Evolutionary conservation across 2,888 invertebrate species (phyloP).

Genomic region (Didymodactylos carnosus): DNA sequence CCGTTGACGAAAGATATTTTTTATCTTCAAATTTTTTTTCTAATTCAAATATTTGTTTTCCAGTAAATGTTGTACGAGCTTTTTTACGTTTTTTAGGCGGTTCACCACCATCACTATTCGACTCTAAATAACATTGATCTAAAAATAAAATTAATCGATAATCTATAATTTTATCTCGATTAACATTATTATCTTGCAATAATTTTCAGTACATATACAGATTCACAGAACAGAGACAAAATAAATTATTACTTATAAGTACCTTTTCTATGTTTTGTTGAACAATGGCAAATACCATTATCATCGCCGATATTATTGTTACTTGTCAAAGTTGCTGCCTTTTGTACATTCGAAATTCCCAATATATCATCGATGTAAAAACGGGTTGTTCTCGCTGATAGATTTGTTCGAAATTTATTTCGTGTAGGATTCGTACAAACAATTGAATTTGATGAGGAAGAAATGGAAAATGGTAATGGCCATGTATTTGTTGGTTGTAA

Average conservation of each 20-base stretch:
- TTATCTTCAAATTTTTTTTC: slow-evolving; percentile 85
- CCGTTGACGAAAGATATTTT: slow-evolving; percentile 81
- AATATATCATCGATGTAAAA: background rate
- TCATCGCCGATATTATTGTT: background rate
- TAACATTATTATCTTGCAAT: too few relatives aligned
- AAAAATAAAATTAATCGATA: background rate
- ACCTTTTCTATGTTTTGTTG: background rate
- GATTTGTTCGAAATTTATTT: background rate
- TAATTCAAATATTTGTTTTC: slow-evolving; percentile 80
- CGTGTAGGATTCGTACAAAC: too few relatives aligned
- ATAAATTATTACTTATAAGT: background rate
- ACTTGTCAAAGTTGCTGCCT: too few relatives aligned
- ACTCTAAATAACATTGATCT: background rate
- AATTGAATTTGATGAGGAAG: background rate
- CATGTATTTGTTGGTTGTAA: background rate
- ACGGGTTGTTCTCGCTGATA: background rate
- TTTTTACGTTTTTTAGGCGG: slow-evolving; percentile 43
- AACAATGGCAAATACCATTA: background rate
- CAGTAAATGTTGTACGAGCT: slow-evolving; percentile 79
- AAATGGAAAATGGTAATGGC: background rate
- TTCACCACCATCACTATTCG: background rate
- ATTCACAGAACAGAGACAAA: background rate
- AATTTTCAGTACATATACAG: background rate
- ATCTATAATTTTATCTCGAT: too few relatives aligned
- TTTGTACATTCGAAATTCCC: too few relatives aligned